Evolutionary conservation across 2,888 invertebrate species (phyloP).

Genomic region (Arge pagana): DNA sequence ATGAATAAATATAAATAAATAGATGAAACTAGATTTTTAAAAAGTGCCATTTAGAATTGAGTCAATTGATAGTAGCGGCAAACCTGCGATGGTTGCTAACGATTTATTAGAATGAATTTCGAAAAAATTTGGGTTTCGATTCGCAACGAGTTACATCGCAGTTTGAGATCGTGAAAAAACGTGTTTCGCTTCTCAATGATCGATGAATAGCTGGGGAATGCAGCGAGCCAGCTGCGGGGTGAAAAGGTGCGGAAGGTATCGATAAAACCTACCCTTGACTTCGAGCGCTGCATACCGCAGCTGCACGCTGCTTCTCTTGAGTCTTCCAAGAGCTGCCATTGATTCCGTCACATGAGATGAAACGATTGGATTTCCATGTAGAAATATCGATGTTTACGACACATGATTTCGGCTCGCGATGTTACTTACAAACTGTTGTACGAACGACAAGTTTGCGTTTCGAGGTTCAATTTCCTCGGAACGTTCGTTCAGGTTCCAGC

Average conservation of each 20-base stretch:
- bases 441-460: background rate
- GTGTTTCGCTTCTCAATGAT: no score
- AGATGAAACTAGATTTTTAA: no score
- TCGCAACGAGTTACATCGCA: no score
- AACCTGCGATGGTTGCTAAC: no score
- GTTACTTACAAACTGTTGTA: background rate
- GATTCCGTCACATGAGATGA: slow-evolving; percentile 25
- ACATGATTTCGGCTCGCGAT: slow-evolving; percentile 28
- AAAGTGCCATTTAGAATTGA: no score
- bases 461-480: background rate
- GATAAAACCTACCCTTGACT: slow-evolving; percentile 59
- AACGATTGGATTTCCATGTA: slow-evolving; percentile 21
- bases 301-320: slow-evolving; percentile 64
- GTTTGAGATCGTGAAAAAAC: no score
- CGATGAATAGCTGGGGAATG: no score
- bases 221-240: no score
- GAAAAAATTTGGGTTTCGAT: no score
- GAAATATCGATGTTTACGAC: slow-evolving; percentile 25
- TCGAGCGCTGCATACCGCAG: slow-evolving; percentile 63
- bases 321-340: slow-evolving; percentile 54
- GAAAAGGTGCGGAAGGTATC: background rate
- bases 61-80: no score
- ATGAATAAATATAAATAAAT: no score
- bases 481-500: background rate
- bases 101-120: no score